Evolutionary conservation across 2,113 vertebrate genomes (phyloP).

Genomic region (Hypanus sabinus): DNA sequence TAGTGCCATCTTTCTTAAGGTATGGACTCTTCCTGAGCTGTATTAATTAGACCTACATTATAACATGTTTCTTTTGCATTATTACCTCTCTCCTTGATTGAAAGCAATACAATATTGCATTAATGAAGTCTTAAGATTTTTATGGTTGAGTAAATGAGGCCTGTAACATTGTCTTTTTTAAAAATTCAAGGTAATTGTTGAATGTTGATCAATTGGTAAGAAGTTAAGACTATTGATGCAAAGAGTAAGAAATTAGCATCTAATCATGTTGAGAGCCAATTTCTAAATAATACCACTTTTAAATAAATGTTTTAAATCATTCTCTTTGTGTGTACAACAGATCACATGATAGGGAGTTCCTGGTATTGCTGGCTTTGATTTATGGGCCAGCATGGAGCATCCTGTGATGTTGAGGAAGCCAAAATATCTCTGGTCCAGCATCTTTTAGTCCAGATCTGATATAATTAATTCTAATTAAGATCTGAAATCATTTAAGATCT

Average conservation of each 20-base stretch:
- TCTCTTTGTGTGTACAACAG: background rate
- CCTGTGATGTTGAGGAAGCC: no score
- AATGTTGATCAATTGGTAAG: background rate
- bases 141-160: background rate
- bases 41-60: background rate
- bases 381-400: background rate
- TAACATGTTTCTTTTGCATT: background rate
- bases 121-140: background rate
- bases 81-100: background rate
- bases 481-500: no score
- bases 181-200: background rate
- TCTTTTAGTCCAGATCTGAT: no score
- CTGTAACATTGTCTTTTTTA: background rate
- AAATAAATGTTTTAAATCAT: background rate
- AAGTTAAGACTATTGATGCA: background rate
- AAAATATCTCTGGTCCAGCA: no score
- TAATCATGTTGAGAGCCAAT: background rate
- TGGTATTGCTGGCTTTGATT: background rate
- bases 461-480: no score
- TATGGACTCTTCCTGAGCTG: background rate
- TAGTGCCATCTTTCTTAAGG: background rate
- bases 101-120: background rate
- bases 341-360: background rate
- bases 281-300: background rate
- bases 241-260: background rate